Base-by-base conservation (phyloP, 2,888 invertebrate genomes). In the Hirtodrosophila trivittata region DNA sequence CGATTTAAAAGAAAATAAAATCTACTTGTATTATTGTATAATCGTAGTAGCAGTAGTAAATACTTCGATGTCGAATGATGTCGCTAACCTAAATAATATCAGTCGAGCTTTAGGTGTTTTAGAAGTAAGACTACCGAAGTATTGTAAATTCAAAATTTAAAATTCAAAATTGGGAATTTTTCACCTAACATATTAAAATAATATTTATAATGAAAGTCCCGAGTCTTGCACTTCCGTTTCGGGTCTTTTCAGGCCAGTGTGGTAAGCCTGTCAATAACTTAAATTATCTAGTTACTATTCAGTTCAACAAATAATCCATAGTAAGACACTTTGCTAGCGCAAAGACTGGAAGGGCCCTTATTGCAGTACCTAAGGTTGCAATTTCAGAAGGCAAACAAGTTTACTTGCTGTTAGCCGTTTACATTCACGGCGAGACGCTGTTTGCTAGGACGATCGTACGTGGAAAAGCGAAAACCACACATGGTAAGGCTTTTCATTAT, bases 401-500 rank as follows among this genome's bases (percentile, higher is more conserved):
- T n/a, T 78, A 76, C 39, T 33, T 78, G 28, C 41, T 78, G 6
- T 25, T 80, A 0, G 10, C 64, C 0, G 33, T 76, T 7, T 67
- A 78, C 16, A 42, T 63, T 7, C 84, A 83, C 26, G 77, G 77
- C 0, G 65, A 57, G 4, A 43, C 62, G 0, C 21, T 45, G 0
- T 58, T 67, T 1, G 46, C 59, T 10, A 67, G 50, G 13, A 80
- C 80, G 0, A 38, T 78, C 0, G 16, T 83, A 0, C 64, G 80
- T 3, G 80, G 69, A 0, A 12, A 33, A 2, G 10, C 5, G 12
- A 41, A n/a, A 0, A 32, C 55, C 0, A 26, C 25, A 0, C 83
- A 78, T 32, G 4, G 77, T 78, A 1, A 66, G 74, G 58, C 5
- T 1, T 7, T 9, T 9, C 0, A n/a, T 6, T 3, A 3, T 8